Percentiles rank a stretch among this genome's conserved stretches.
Conservation (phyloP, 37 sponge, comb jelly and placozoan species). For the Agelas oroides region DNA sequence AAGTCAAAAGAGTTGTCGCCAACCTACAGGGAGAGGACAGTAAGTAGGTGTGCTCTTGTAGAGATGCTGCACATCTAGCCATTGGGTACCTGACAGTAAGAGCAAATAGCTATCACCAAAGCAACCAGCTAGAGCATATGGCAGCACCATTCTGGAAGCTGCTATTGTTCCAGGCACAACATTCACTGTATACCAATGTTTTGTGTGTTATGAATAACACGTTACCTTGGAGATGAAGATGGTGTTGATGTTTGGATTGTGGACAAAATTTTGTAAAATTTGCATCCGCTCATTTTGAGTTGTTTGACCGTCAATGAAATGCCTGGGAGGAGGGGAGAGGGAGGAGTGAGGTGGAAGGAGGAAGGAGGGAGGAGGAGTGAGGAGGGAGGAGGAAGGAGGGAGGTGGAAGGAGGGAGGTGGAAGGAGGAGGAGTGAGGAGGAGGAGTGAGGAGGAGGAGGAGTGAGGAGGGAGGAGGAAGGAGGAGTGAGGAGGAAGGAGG, state of each 20-base stretch:
- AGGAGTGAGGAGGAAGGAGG: too few species aligned
- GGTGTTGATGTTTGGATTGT: slow-evolving; percentile 87
- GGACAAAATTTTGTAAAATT: slow-evolving; percentile 91
- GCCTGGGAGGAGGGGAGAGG: slow-evolving; percentile 35
- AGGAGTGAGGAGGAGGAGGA: background rate
- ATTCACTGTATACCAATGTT: too few species aligned
- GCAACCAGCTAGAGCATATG: too few species aligned
- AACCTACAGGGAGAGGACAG: slow-evolving; percentile 65
- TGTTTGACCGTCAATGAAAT: slow-evolving; percentile 96
- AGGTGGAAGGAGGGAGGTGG: too few species aligned
- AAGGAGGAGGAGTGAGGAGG: background rate
- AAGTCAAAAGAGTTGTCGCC: slow-evolving; percentile 99
- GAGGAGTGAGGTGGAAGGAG: background rate
- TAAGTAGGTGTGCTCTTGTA: too few species aligned
- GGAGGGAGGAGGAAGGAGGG: background rate
- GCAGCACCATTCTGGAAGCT: too few species aligned
- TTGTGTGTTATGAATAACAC: too few species aligned
- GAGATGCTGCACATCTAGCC: too few species aligned
- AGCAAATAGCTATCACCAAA: too few species aligned
- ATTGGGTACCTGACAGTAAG: too few species aligned
- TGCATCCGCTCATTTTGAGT: slow-evolving; percentile 88
- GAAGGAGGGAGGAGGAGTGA: background rate
- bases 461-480: background rate
- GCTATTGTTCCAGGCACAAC: too few species aligned
- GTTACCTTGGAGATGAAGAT: slow-evolving; percentile 96